These are phyloP conservation scores for Uloborus diversus DNA, from an alignment of 1,140 invertebrate species.

Conservation along the genomic window DNA sequence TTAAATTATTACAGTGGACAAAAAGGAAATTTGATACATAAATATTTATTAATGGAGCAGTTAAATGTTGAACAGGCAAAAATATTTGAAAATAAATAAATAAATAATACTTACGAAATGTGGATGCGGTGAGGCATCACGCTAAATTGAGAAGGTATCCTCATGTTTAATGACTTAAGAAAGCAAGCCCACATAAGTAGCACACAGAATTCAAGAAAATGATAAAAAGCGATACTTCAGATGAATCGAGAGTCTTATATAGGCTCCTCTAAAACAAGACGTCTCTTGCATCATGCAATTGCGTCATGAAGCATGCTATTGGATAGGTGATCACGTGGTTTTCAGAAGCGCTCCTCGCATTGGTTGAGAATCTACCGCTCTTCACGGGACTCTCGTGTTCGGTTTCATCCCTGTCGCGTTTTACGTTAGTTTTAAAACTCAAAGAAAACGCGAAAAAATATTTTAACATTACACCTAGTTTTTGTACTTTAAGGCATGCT, in stretches of 20 bases:
- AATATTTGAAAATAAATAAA: neutral
- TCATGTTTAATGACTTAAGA: neutral
- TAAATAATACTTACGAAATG: constrained; percentile 25
- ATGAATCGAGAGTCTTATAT: neutral
- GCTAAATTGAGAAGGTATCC: constrained; percentile 24
- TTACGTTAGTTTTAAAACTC: no score
- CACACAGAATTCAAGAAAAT: neutral
- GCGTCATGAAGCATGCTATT: neutral
- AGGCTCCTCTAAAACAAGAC: neutral
- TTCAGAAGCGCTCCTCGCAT: neutral
- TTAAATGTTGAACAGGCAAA: neutral
- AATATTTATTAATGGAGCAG: neutral
- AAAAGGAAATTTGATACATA: neutral
- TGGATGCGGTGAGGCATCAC: constrained; percentile 41
- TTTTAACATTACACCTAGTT: no score
- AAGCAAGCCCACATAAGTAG: neutral
- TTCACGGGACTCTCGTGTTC: no score
- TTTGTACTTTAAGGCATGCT: no score
- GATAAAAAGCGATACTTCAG: neutral
- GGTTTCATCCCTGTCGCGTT: no score
- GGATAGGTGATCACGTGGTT: neutral
- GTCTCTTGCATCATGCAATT: neutral
- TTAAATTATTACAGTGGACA: neutral
- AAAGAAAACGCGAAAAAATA: no score
- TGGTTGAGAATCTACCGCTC: neutral